phyloP scores from a whole-genome alignment of 2,888 invertebrate genomes.

The Anthophora plumipes region DNA sequence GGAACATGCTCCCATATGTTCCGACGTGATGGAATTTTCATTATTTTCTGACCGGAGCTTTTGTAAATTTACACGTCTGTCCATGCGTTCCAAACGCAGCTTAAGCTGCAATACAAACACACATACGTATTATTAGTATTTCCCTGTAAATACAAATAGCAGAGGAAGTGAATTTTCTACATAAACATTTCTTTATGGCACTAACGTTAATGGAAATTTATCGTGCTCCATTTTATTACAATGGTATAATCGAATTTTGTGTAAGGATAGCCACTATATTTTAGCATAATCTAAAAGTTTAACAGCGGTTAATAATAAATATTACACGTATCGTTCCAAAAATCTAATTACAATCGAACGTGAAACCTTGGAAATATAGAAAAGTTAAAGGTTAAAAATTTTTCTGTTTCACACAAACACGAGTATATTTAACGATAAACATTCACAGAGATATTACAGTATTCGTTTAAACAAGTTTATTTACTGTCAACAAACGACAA shows the following conservation, averaged over 20 bases:
- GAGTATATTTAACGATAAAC: neutral
- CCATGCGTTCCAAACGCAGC: slow-evolving; percentile 89
- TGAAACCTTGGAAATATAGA: neutral
- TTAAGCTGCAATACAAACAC: slow-evolving; percentile 86
- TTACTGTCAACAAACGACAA: slow-evolving; percentile 53
- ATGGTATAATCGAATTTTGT: neutral
- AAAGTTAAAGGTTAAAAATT: neutral
- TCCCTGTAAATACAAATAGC: too few species aligned
- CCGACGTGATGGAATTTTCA: slow-evolving; percentile 77
- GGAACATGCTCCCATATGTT: slow-evolving; percentile 79
- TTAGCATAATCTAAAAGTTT: neutral
- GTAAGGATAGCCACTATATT: neutral
- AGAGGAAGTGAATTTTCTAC: neutral
- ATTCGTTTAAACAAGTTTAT: slow-evolving; percentile 38
- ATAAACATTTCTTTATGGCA: neutral
- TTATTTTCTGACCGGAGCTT: slow-evolving; percentile 81
- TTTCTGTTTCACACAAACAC: neutral
- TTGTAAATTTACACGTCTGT: slow-evolving; percentile 86
- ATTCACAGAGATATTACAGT: neutral
- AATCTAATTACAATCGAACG: slow-evolving; percentile 1
- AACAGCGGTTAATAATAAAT: neutral
- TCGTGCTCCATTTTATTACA: too few species aligned
- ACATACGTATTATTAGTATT: neutral
- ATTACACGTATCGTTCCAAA: neutral
- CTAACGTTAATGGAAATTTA: neutral